Evolutionary conservation across 1,140 invertebrate species (phyloP), one percentile per base, ranked within the genome.

Genomic region (Babylonia areolata): DNA sequence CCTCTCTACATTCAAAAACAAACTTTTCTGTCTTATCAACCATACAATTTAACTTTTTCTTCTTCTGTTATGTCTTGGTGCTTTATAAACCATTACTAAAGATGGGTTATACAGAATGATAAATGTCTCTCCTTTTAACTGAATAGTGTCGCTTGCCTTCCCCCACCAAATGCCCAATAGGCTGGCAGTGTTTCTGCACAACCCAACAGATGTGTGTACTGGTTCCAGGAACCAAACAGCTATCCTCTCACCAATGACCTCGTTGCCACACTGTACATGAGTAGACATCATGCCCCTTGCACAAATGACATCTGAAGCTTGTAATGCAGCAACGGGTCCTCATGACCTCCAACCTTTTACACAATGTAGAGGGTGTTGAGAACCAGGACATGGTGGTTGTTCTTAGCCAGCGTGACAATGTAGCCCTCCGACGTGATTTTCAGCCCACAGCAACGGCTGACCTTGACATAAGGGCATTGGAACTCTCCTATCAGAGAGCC

Each of bases 381-480:
- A 91, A 99, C 97, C 93, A 99, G 96, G 90, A 99, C 98, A 95
- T 99, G 98, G 95, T 99, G 98, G 95, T 99, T 99, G 95, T 99
- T 99, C 95, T 99, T 99, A 92, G 98, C 98, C 94, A 99, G 95
- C 82, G 98, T 99, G 89, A 99, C 98, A 88, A 99, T 97, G 95
- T 98, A 98, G 84, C 98, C 98, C 95, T 99, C 98, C 9, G 97
- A 97, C 73, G 98, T 99, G 90, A 99, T 98, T 95, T 99, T 99
- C 90, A 99, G 95, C 78, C 98, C 98, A 94, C 98, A 99, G 95
- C 98, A 99, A 91, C 98, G 97, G 88, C 98, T 99, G 73, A 99
- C 98, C 96, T 99, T 99, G 75, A 99, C 97, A 94, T 98, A 97
- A 15, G 98, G 98, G 95, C 98, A 99, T 94, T 99, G 98, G 94